A percentile compares a stretch with the other conserved stretches of the same genome.
Conservation (phyloP, 2,888 invertebrate species). For the Pinctada fucata region DNA sequence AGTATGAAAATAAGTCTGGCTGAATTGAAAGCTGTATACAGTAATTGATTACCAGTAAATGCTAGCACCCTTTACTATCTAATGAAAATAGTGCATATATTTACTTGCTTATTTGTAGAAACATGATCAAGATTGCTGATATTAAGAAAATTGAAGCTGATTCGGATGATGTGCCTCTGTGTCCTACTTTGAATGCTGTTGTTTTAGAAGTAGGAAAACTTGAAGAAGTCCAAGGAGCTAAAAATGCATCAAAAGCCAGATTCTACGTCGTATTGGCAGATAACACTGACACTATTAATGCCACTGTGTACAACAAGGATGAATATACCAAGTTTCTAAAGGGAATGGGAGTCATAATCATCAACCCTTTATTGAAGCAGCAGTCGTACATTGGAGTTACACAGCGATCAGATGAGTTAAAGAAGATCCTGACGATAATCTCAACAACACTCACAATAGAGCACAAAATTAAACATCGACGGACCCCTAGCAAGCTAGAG, state of each 20-base stretch:
- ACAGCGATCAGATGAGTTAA: too few relatives aligned
- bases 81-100: neutral
- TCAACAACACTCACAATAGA: too few relatives aligned
- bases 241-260: conserved; percentile 21
- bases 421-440: too few relatives aligned
- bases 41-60: too few relatives aligned
- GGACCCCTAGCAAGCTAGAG: too few relatives aligned
- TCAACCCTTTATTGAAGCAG: conserved; percentile 17
- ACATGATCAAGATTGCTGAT: conserved; percentile 11
- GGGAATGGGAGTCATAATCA: conserved; percentile 16
- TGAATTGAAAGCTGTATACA: too few relatives aligned
- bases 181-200: conserved; percentile 9
- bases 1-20: too few relatives aligned
- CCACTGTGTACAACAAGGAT: conserved; percentile 12
- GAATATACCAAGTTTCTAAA: conserved; percentile 14
- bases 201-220: conserved; percentile 14
- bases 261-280: conserved; percentile 17
- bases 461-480: too few relatives aligned
- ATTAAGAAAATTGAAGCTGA: conserved; percentile 9
- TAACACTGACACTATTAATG: conserved; percentile 10
- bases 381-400: conserved; percentile 17
- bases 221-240: neutral
- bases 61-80: too few relatives aligned
- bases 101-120: conserved; percentile 1
- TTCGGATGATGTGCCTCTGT: neutral